A percentile compares a stretch with the other conserved stretches of the same genome.
phyloP scores from a whole-genome alignment of 2,888 invertebrate species.

The Spisula subtruncata region DNA sequence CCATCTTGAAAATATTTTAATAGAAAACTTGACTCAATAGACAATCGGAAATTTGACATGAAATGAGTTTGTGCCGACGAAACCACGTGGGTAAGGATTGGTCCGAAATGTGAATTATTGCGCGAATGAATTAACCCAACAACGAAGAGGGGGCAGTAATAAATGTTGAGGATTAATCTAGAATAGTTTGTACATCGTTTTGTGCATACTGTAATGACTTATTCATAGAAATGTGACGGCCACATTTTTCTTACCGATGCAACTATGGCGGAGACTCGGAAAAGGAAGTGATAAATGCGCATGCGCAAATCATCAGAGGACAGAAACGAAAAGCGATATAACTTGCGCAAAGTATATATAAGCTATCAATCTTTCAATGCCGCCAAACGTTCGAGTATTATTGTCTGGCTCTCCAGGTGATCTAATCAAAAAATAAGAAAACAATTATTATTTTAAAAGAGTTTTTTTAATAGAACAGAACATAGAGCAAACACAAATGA shows the following conservation, averaged over 20 bases:
- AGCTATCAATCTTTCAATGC: no score
- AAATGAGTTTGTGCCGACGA: neutral
- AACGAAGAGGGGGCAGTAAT: neutral
- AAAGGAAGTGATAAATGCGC: conserved; percentile 50
- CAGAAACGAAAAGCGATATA: conserved; percentile 7
- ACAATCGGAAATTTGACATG: neutral
- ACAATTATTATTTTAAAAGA: no score
- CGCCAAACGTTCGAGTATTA: no score
- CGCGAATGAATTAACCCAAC: neutral
- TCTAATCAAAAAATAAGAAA: no score
- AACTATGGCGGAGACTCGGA: conserved; percentile 55
- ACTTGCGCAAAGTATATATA: neutral
- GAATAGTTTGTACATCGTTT: neutral
- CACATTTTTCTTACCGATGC: conserved; percentile 41
- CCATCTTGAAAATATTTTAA: no score
- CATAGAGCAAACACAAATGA: no score
- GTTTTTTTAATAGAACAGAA: no score
- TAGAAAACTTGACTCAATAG: no score
- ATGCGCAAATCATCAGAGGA: conserved; percentile 23
- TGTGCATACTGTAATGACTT: neutral
- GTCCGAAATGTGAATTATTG: neutral
- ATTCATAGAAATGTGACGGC: neutral
- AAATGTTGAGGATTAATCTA: neutral
- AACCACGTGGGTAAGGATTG: conserved; percentile 23
- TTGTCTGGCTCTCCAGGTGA: no score